Percentiles rank a stretch among this genome's conserved stretches.
These are phyloP conservation scores for Embidobia sp. DNA, from an alignment of 2,888 invertebrate genomes.

Conservation along the genomic window DNA sequence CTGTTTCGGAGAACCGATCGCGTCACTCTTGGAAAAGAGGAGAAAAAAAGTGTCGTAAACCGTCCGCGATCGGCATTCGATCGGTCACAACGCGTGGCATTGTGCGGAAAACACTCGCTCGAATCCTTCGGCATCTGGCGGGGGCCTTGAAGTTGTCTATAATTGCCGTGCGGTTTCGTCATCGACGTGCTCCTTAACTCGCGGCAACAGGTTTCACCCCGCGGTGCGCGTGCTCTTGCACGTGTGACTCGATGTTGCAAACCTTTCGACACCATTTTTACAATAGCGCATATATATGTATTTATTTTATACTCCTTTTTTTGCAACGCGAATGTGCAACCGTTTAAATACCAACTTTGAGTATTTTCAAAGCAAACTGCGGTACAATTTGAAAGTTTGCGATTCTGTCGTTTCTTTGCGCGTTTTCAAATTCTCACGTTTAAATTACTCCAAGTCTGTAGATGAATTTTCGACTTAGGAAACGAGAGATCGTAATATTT, in stretches of 20 bases:
- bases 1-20: constrained; percentile 44
- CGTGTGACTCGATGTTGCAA: constrained; percentile 33
- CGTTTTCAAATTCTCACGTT: too few relatives aligned
- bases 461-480: too few relatives aligned
- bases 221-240: constrained; percentile 44
- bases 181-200: constrained; percentile 67
- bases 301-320: too few relatives aligned
- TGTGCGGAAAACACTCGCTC: constrained; percentile 33
- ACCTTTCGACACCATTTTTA: constrained; percentile 22
- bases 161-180: constrained; percentile 73
- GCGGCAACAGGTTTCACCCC: constrained; percentile 64
- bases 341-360: too few relatives aligned
- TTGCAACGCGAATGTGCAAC: too few relatives aligned
- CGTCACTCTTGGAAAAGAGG: too few relatives aligned
- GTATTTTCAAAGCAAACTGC: too few relatives aligned
- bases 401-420: too few relatives aligned
- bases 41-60: constrained; percentile 29
- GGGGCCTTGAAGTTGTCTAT: constrained; percentile 73
- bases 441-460: too few relatives aligned
- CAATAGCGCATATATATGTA: too few relatives aligned
- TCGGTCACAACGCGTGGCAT: constrained; percentile 35
- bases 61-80: constrained; percentile 48
- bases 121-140: constrained; percentile 49
- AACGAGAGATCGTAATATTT: too few relatives aligned
- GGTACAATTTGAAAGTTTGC: too few relatives aligned